Conservation (phyloP, 1,140 invertebrate species). For the Nasonia longicornis region DNA sequence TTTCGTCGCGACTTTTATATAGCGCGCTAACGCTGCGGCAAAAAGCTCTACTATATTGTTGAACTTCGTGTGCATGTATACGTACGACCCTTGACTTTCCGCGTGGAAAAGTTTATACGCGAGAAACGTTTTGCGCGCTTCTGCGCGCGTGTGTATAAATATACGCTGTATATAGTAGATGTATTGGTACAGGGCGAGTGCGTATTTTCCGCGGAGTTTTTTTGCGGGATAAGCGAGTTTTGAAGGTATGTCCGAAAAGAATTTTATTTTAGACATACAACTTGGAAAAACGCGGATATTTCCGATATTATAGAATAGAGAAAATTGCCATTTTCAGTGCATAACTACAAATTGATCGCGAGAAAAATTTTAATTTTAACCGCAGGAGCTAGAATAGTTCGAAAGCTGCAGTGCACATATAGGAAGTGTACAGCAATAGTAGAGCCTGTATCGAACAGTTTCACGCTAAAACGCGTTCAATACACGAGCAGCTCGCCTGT, state of each 20-base stretch:
- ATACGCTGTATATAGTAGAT: too few species aligned
- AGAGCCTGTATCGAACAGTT: background rate
- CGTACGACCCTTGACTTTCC: constrained; percentile 20
- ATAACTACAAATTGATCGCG: background rate
- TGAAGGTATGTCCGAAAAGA: too few species aligned
- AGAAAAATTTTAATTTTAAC: constrained; percentile 1
- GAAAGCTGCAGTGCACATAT: background rate
- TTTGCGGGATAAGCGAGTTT: too few species aligned
- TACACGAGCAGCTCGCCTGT: background rate
- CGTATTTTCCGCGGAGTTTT: too few species aligned
- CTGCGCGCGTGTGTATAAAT: background rate
- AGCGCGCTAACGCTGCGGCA: background rate
- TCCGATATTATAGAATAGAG: too few species aligned
- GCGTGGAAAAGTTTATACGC: constrained; percentile 33
- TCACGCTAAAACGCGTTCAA: background rate
- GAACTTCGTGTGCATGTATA: constrained; percentile 1
- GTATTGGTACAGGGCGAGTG: background rate
- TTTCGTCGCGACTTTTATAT: constrained; percentile 2
- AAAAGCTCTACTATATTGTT: constrained; percentile 13
- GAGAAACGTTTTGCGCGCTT: background rate
- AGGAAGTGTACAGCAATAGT: background rate
- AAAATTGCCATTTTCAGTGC: too few species aligned
- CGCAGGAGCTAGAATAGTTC: background rate
- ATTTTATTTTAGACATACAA: too few species aligned
- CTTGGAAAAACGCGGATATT: too few species aligned